These are phyloP conservation scores for Siphonodentalium dalli DNA, from an alignment of 2,888 invertebrate species.

Conservation along the genomic window DNA sequence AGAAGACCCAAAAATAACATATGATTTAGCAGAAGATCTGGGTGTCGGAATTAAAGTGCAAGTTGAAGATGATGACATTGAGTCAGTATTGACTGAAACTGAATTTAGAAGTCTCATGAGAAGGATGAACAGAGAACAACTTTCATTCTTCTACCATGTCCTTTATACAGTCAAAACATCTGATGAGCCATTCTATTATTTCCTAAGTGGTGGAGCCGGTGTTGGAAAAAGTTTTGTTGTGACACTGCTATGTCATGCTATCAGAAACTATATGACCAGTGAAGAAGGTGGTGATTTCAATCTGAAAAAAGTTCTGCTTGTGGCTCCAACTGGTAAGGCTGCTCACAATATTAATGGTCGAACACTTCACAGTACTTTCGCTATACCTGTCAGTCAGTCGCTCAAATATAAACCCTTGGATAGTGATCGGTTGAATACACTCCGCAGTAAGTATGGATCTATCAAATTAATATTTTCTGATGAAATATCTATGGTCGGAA, in stretches of 20 bases:
- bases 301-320: too few species aligned
- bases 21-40: slow-evolving; percentile 22
- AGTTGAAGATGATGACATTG: slow-evolving; percentile 2
- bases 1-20: background rate
- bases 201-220: slow-evolving; percentile 32
- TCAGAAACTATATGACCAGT: too few species aligned
- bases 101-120: slow-evolving; percentile 18
- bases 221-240: slow-evolving; percentile 30
- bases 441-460: slow-evolving; percentile 6
- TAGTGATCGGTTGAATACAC: too few species aligned
- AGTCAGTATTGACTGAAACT: slow-evolving; percentile 12
- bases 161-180: slow-evolving; percentile 20
- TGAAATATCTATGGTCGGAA: slow-evolving; percentile 34
- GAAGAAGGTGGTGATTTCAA: too few species aligned
- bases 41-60: slow-evolving; percentile 16
- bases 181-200: slow-evolving; percentile 21
- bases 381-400: too few species aligned
- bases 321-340: too few species aligned
- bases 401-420: too few species aligned
- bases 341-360: too few species aligned
- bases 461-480: slow-evolving; percentile 26
- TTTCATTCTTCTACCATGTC: slow-evolving; percentile 23
- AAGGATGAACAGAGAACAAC: slow-evolving; percentile 23
- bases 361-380: too few species aligned
- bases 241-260: too few species aligned